phyloP scores from a whole-genome alignment of 2,797 vertebrate genomes.

The Spea hammondii region DNA sequence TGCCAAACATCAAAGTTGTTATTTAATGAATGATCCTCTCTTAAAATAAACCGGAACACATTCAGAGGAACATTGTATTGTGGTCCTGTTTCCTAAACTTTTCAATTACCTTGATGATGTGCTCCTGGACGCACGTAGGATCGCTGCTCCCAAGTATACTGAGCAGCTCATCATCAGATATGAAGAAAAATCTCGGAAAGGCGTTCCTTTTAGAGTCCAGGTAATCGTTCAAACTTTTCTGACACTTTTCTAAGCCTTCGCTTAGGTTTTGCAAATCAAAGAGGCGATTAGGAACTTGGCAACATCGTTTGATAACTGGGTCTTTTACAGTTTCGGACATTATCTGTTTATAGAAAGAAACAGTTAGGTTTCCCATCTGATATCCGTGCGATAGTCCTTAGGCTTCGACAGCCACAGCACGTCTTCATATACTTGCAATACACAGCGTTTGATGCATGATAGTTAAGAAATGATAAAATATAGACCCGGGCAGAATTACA shows the following conservation, averaged over 20 bases:
- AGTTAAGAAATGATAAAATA: too few species aligned
- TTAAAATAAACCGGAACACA: too few species aligned
- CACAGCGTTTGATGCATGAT: too few species aligned
- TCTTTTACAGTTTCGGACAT: slow-evolving; percentile 81
- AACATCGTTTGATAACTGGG: slow-evolving; percentile 82
- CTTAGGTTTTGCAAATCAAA: slow-evolving; percentile 79
- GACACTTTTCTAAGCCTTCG: slow-evolving; percentile 86
- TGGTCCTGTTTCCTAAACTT: too few species aligned
- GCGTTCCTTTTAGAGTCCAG: slow-evolving; percentile 91
- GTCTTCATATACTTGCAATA: too few species aligned
- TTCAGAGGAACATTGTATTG: too few species aligned
- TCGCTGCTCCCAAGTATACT: slow-evolving; percentile 92
- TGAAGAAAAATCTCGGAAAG: slow-evolving; percentile 97
- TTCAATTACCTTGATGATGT: slow-evolving; percentile 89
- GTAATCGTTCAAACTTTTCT: slow-evolving; percentile 95
- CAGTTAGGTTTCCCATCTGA: too few species aligned
- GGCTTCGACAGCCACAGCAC: too few species aligned
- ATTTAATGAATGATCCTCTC: too few species aligned
- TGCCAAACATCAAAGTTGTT: too few species aligned
- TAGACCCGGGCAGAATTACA: too few species aligned
- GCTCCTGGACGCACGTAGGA: slow-evolving; percentile 89
- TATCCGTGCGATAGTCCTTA: too few species aligned
- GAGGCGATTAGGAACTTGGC: slow-evolving; percentile 80
- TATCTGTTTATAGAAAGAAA: slow-evolving; percentile 69
- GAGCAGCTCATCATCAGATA: slow-evolving; percentile 94